Percentiles rank a stretch among this genome's conserved stretches.
Evolutionary conservation across 1,140 invertebrate genomes (phyloP).

Genomic region (Phthorimaea operculella): DNA sequence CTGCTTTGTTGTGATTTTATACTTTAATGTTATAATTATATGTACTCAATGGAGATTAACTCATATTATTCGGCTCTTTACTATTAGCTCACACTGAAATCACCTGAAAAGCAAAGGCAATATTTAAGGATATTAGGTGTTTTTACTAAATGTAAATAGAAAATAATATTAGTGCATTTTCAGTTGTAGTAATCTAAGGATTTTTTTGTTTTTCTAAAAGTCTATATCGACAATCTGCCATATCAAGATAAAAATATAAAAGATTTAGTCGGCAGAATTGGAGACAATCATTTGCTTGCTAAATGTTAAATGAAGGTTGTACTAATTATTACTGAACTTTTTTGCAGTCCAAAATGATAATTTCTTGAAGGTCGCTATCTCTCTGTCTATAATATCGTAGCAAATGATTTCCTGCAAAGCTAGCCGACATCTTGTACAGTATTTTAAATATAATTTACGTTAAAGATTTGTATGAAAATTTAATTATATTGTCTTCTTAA

Average conservation of each 20-base stretch:
- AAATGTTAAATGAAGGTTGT: no score
- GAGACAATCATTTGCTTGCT: slow-evolving; percentile 50
- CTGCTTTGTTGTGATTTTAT: slow-evolving; percentile 54
- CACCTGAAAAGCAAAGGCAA: slow-evolving; percentile 27
- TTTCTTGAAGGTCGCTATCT: no score
- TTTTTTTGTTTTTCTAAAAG: slow-evolving; percentile 46
- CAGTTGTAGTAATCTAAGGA: slow-evolving; percentile 46
- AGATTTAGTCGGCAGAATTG: slow-evolving; percentile 43
- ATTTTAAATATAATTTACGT: slow-evolving; percentile 67
- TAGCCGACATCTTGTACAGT: slow-evolving; percentile 57
- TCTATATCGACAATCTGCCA: slow-evolving; percentile 67
- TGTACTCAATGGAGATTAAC: slow-evolving; percentile 65
- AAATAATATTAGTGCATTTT: slow-evolving; percentile 58
- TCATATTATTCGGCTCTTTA: slow-evolving; percentile 35
- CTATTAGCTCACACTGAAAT: slow-evolving; percentile 25
- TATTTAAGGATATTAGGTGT: slow-evolving; percentile 32
- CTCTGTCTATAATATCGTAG: slow-evolving; percentile 3
- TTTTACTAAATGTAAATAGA: slow-evolving; percentile 49
- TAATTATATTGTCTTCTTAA: slow-evolving; percentile 68
- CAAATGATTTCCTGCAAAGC: slow-evolving; percentile 53
- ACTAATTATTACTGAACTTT: no score
- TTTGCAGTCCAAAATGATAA: no score
- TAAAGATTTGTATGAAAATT: slow-evolving; percentile 69
- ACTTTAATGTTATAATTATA: slow-evolving; percentile 32
- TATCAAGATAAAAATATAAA: slow-evolving; percentile 63